Base-by-base conservation (phyloP, 2,888 invertebrate species). In the Ephialtes manifestator region DNA sequence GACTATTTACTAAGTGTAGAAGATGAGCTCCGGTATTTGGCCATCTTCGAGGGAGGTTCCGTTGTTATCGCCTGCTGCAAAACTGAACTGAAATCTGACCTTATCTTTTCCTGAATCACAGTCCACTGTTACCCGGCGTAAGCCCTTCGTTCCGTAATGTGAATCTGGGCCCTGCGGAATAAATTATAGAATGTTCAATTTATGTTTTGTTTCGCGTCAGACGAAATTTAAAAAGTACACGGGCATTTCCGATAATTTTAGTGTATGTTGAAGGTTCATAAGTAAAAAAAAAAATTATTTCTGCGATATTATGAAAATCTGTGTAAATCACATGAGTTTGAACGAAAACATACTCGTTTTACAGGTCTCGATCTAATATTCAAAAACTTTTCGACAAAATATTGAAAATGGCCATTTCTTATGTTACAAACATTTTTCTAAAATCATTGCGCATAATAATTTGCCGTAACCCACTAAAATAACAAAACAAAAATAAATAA, bases 21-120 rank as follows among this genome's bases (percentile, higher is more conserved):
- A 98, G 89, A 98, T 97, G 85, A 98, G 96, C 92, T 97, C 97
- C 11, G 98, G 98, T 88, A 98, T 97, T 94, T 98, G 98, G 65
- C 98, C 98, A 92, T 97, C 97, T 91, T 97, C 97, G 1, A 98
- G 97, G 0, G 97, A 97, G 1, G 98, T 98, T 0, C 97, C 97
- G 91, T 97, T 97, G 93, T 98, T 98, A 93, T 97, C 97, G 13
- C 97, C 97, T n/a, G 97, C 96, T 1, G 97, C 97, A 92, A 97
- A 97, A 3, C 97, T 97, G 94, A 98, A 98, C 92, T 97, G 97
- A 93, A 98, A 98, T 4, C 96, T 96, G 0, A 97, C 96, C 91
- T 96, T 96, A n/a, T 95, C 95, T 81, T 97, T 96, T n/a, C 96
- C 96, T 79, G 96, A 96, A 88, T 96, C 96, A 89, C 97, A 96